phyloP scores from a whole-genome alignment of 2,113 vertebrate species.

The Apteryx owenii region DNA sequence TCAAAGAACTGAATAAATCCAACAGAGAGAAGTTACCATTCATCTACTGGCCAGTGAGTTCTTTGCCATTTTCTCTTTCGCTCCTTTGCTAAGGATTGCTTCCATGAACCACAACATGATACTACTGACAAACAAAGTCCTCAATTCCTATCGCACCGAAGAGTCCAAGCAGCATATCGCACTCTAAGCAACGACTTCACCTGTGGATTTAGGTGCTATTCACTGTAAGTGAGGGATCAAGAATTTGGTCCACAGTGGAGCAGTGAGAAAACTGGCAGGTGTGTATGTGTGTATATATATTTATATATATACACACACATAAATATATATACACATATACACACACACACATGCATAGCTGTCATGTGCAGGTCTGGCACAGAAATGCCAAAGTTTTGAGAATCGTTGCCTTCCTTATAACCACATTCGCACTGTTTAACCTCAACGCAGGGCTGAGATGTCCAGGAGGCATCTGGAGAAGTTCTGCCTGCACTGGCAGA shows the following conservation, averaged over 20 bases:
- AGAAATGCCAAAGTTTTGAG: background rate
- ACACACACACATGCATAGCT: background rate
- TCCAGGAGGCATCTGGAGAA: background rate
- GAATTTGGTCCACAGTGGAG: background rate
- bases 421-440: background rate
- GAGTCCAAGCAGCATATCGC: background rate
- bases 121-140: background rate
- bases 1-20: conserved; percentile 9
- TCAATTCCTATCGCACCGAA: background rate
- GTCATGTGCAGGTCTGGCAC: background rate
- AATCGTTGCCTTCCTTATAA: background rate
- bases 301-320: no score
- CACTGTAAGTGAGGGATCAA: background rate
- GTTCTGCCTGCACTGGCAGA: fast-evolving
- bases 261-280: background rate
- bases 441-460: background rate
- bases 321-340: no score
- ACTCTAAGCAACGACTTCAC: background rate
- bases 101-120: background rate
- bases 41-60: background rate
- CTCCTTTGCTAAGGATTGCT: background rate
- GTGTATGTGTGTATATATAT: no score
- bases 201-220: background rate
- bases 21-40: background rate
- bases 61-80: background rate